phyloP scores from a whole-genome alignment of 2,797 vertebrate genomes.

The Etheostoma perlongum region DNA sequence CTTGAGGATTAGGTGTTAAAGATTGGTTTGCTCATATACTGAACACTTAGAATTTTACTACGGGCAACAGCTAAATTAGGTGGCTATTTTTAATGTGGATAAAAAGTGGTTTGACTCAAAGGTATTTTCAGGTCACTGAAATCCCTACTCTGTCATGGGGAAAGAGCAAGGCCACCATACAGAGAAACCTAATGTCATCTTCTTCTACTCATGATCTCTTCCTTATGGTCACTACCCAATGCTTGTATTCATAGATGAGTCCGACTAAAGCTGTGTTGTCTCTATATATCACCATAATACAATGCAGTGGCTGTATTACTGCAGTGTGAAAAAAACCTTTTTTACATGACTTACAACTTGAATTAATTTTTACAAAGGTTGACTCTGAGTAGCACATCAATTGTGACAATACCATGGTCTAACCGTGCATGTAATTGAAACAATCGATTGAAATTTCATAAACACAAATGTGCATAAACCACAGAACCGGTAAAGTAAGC shows the following conservation, averaged over 20 bases:
- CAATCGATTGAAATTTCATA: constrained; percentile 82
- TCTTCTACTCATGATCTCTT: constrained; percentile 15
- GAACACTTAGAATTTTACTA: neutral
- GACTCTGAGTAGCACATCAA: constrained; percentile 70
- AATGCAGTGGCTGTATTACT: constrained; percentile 7
- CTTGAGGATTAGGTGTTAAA: neutral
- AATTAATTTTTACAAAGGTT: constrained; percentile 71
- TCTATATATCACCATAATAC: neutral
- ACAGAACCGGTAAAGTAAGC: constrained; percentile 68
- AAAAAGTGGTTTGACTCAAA: constrained; percentile 18
- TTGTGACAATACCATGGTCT: constrained; percentile 73
- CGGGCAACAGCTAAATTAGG: neutral
- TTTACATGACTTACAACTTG: constrained; percentile 59
- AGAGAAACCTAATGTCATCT: constrained; percentile 34
- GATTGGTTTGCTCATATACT: neutral
- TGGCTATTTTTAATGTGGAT: constrained; percentile 2
- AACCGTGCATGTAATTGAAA: constrained; percentile 80
- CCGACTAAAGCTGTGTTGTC: neutral
- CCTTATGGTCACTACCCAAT: constrained; percentile 19
- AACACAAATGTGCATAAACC: constrained; percentile 82
- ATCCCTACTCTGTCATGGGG: constrained; percentile 1
- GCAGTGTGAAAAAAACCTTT: constrained; percentile 35
- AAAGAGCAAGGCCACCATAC: constrained; percentile 6
- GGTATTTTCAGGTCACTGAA: constrained; percentile 38
- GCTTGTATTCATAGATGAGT: constrained; percentile 18